Evolutionary conservation across 1,140 invertebrate genomes (phyloP), one percentile per base, ranked within the genome.

Genomic region (Trachymyrmex septentrionalis): DNA sequence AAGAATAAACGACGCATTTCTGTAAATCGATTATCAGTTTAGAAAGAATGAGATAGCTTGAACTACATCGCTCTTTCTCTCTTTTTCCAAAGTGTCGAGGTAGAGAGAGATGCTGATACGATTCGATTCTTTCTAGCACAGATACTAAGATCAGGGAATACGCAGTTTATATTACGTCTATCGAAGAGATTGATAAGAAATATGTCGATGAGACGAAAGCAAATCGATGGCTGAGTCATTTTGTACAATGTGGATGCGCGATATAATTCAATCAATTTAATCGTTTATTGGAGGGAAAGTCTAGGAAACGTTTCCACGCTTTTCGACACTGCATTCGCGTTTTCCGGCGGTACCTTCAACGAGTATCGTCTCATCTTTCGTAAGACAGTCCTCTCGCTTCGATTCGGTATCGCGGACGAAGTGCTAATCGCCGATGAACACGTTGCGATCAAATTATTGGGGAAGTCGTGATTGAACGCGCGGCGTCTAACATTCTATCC

Each of bases 381-480:
- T n/a, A 30, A 78, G 38, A 48, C 34, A 57, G 59, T 66, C 30
- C 77, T 24, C 64, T 69, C 77, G 48, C 48, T 57, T 81, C 64
- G 30, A 19, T 81, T 71, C 30, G 30, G 9, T 24, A 14, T 16
- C 30, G 27, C 80, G 55, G 55, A 75, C 69, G 69, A 21, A 84
- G 27, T 48, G 69, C 30, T 48, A 50, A 61, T 82, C 34, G 55
- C 67, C 80, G 67, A 72, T 48, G n/a, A 61, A 30, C 38, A 53
- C 55, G 69, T 50, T n/a, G 69, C 69, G 69, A 84, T 61, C 57
- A 14, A 84, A 14, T 75, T 75, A 71, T 44, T 61, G 67, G 55
- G 80, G 69, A 84, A 84, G 80, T 84, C 12, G n/a, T n/a, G 67
- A 72, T 5, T 63, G 14, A 73, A 63, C 34, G 53, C 38, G 24